Conservation (phyloP, 1,140 invertebrate genomes). For the Proales similis region DNA sequence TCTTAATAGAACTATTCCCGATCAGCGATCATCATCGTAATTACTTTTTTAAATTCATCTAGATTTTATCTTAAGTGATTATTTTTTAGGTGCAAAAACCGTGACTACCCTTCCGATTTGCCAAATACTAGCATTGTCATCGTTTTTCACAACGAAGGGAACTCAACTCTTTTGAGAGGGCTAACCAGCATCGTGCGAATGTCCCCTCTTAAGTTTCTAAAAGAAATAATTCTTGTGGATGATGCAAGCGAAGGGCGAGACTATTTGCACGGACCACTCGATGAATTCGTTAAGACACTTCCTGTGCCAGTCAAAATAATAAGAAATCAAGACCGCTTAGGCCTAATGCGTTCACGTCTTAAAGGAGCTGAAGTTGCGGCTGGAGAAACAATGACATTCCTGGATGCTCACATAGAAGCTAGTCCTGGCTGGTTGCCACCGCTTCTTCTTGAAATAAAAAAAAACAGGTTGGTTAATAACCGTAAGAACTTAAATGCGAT, state of each 20-base stretch:
- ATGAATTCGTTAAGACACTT: constrained; percentile 76
- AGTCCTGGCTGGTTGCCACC: constrained; percentile 95
- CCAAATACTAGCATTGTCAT: constrained; percentile 77
- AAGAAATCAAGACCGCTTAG: constrained; percentile 15
- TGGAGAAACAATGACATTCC: constrained; percentile 87
- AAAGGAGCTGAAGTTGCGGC: constrained; percentile 70
- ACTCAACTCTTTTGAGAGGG: constrained; percentile 85
- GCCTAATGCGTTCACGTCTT: constrained; percentile 35
- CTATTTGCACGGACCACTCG: constrained; percentile 46
- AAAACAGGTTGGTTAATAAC: too few relatives aligned
- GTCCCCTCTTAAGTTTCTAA: constrained; percentile 71
- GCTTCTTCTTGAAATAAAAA: constrained; percentile 73
- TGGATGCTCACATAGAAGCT: constrained; percentile 93
- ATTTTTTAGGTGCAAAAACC: constrained; percentile 54
- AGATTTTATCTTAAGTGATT: constrained; percentile 53
- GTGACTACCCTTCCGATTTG: constrained; percentile 43
- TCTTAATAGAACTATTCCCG: constrained; percentile 83
- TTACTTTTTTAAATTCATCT: constrained; percentile 9
- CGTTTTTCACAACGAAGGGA: constrained; percentile 95
- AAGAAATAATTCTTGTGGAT: constrained; percentile 89
- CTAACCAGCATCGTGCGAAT: constrained; percentile 93
- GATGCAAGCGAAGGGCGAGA: constrained; percentile 65
- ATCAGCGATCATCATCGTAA: constrained; percentile 80
- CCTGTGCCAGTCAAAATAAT: constrained; percentile 57
- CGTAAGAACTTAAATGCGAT: too few relatives aligned